Base-by-base conservation (phyloP, 2,888 invertebrate species). In the Agonopterix subpropinquella region DNA sequence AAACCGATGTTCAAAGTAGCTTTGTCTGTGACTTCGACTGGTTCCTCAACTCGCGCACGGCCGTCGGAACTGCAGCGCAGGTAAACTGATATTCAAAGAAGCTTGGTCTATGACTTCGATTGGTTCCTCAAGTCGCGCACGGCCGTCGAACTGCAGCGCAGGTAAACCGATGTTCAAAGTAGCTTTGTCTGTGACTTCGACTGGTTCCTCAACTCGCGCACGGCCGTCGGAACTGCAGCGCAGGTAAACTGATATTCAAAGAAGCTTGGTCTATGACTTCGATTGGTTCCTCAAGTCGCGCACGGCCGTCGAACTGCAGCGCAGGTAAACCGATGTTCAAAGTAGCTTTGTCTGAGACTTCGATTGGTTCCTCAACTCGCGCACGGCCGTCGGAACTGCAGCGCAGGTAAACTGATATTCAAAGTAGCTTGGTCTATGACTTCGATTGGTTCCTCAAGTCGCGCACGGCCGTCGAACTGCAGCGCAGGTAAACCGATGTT, bases 281-380 rank as follows among this genome's bases (percentile, higher is more conserved):
- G 99, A 99, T 86, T 99, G 99, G 99, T 99, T 99, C 81, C 94
- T 99, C 61, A 99, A 99, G 83, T 98, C 98, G 0, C 92, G 99
- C 46, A 99, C 99, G 0, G 98, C 99, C 0, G 92, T 98, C 82
- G 99, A 99, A 77, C 85, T 99, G 47, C 99, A 99, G 80, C 91
- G 99, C 53, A 92, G 99, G 62, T 87, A 56, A 39, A n/a, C 10
- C 4, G 13, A 18, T 18, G 3, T 18, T 18, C 18, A 2, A 13
- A 18, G 18, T 18, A 18, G 13, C 13, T 13, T 13, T 13, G 13
- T 13, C 2, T 13, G 13, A 2, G 13, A 96, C 47, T 99, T 79
- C 79, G 99, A 99, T 86, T 99, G 99, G 99, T 99, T 99, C 81
- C 94, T 99, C 61, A 99, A 99, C 83, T 98, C 98, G 0, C 92